phyloP scores from a whole-genome alignment of 2,113 vertebrate species.

The Montifringilla adamsi region DNA sequence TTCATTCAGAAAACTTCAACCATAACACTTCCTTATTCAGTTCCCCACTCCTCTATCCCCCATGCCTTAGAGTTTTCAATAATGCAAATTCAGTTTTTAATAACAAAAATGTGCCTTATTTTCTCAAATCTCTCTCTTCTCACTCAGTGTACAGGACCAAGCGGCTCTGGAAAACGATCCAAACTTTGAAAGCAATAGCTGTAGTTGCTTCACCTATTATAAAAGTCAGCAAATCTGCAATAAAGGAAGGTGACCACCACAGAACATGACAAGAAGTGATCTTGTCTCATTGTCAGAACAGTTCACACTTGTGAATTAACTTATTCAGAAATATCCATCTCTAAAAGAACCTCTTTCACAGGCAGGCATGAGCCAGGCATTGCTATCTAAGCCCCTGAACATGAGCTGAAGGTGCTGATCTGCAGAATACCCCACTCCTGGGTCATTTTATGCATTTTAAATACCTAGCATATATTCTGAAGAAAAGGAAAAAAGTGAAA shows the following conservation, averaged over 20 bases:
- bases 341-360: neutral
- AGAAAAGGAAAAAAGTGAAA: neutral
- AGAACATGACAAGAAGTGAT: neutral
- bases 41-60: rapidly evolving
- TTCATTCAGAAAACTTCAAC: neutral
- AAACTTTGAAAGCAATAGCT: neutral
- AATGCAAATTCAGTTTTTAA: neutral
- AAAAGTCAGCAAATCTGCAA: neutral
- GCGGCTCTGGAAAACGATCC: neutral
- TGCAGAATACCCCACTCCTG: neutral
- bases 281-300: neutral
- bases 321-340: neutral
- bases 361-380: rapidly evolving
- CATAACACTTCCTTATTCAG: neutral
- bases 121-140: neutral
- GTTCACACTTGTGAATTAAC: neutral
- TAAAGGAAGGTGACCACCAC: neutral
- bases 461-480: neutral
- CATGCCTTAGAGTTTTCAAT: neutral
- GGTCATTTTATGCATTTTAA: neutral
- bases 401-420: neutral
- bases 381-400: neutral
- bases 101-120: neutral
- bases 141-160: neutral
- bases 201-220: neutral